Evolutionary conservation across 2,113 vertebrate species (phyloP).

Genomic region (Epinephelus cyanopodus): DNA sequence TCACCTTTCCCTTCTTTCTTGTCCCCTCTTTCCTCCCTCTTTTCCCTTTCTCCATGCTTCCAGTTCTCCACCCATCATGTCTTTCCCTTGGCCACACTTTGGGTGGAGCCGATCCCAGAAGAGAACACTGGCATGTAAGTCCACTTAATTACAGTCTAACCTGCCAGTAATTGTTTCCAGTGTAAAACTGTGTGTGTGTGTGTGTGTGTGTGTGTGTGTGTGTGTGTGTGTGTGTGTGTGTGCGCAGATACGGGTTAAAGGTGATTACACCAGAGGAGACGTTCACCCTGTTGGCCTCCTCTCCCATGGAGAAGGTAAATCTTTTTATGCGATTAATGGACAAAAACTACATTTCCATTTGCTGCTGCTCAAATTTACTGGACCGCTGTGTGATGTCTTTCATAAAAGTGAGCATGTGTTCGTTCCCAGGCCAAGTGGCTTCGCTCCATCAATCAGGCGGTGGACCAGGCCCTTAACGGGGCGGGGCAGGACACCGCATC

Average conservation of each 20-base stretch:
- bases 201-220: slow-evolving; percentile 12
- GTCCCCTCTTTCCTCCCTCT: not conserved
- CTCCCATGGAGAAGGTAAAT: slow-evolving; percentile 93
- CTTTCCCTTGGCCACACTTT: slow-evolving; percentile 94
- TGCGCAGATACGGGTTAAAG: slow-evolving; percentile 91
- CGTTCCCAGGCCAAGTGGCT: slow-evolving; percentile 93
- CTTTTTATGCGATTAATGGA: not conserved
- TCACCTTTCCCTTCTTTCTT: not conserved
- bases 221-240: slow-evolving; percentile 10
- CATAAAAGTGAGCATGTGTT: not conserved
- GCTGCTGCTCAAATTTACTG: not conserved
- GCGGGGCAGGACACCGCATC: slow-evolving; percentile 78
- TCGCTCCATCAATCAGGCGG: slow-evolving; percentile 93
- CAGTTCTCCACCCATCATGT: slow-evolving; percentile 99
- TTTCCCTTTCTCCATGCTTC: not conserved
- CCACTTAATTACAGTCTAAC: not conserved
- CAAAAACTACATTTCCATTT: not conserved
- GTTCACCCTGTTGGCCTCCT: slow-evolving; percentile 92
- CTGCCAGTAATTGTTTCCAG: not conserved
- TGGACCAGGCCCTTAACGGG: slow-evolving; percentile 91
- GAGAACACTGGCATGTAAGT: slow-evolving; percentile 83
- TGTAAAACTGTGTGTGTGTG: not conserved
- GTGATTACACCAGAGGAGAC: slow-evolving; percentile 96
- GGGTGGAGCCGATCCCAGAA: slow-evolving; percentile 95
- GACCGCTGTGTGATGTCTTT: not conserved